Percentiles rank a stretch among this genome's conserved stretches.
These are phyloP conservation scores for Atta texana DNA, from an alignment of 1,140 invertebrate species.

Conservation along the genomic window DNA sequence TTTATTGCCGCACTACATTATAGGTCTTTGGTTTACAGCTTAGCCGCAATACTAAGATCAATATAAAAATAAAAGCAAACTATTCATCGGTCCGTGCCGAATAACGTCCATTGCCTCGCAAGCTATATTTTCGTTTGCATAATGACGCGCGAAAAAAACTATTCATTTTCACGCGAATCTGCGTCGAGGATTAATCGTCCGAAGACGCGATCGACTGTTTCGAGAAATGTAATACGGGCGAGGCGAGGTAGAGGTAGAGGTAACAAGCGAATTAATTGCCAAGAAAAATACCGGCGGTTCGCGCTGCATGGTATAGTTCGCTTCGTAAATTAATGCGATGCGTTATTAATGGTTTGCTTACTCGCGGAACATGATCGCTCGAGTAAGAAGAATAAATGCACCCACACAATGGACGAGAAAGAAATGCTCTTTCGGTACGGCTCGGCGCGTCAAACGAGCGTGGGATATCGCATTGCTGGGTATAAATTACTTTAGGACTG, in stretches of 20 bases:
- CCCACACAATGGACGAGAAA: conserved; percentile 12
- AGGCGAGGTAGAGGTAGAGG: neutral
- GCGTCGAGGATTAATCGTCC: conserved; percentile 34
- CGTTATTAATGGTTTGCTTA: conserved; percentile 57
- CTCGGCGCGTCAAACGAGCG: conserved; percentile 22
- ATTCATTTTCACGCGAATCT: conserved; percentile 47
- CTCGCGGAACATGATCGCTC: conserved; percentile 40
- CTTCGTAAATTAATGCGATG: conserved; percentile 61
- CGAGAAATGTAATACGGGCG: conserved; percentile 28
- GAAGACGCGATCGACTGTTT: conserved; percentile 57
- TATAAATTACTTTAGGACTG: conserved; percentile 45
- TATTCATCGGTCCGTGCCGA: conserved; percentile 3
- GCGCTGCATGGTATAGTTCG: conserved; percentile 1
- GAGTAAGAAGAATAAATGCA: conserved; percentile 36
- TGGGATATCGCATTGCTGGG: conserved; percentile 26
- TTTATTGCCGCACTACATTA: neutral
- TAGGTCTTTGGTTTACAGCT: neutral
- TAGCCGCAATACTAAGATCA: neutral
- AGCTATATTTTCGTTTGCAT: conserved; percentile 53
- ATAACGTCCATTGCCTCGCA: neutral
- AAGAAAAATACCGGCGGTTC: conserved; percentile 43
- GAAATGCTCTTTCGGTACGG: conserved; percentile 4
- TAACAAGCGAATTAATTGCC: conserved; percentile 62
- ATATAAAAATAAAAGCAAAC: conserved; percentile 40
- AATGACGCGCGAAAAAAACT: conserved; percentile 50